Evolutionary conservation across 2,113 vertebrate genomes (phyloP).

Genomic region (Heteronetta atricapilla): DNA sequence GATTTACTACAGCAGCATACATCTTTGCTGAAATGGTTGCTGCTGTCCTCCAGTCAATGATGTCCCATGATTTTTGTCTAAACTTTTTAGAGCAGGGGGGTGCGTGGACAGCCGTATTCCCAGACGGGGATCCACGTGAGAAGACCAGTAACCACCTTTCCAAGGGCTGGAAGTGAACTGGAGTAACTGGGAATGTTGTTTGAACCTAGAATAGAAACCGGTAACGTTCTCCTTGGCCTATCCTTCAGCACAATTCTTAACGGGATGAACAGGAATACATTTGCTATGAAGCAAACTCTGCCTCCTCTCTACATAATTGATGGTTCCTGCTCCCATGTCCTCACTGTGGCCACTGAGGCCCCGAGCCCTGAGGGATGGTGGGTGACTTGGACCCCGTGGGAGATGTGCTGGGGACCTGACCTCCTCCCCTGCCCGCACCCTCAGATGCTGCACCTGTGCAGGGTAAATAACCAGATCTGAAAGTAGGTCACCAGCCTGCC

Average conservation of each 20-base stretch:
- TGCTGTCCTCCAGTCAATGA: background rate
- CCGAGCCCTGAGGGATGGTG: background rate
- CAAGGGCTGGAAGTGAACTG: constrained; percentile 10
- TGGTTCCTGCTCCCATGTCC: background rate
- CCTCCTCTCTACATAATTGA: background rate
- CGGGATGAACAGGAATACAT: background rate
- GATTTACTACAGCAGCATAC: background rate
- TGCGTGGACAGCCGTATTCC: constrained; percentile 7
- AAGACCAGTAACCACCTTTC: background rate
- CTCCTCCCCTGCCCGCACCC: background rate
- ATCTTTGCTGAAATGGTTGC: background rate
- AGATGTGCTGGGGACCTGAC: background rate
- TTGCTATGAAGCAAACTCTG: background rate
- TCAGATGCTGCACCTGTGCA: background rate
- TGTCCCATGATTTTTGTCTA: background rate
- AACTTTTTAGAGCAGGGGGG: background rate
- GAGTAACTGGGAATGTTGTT: background rate
- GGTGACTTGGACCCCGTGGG: too few relatives aligned
- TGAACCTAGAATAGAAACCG: background rate
- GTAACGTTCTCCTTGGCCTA: background rate
- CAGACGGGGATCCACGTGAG: background rate
- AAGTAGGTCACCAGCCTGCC: constrained; percentile 28
- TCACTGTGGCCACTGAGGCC: fast-evolving
- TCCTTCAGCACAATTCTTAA: background rate
- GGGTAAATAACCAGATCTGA: background rate